Evolutionary conservation across 2,797 vertebrate species (phyloP), one percentile per base, ranked within the genome.

Genomic region (Synanceia verrucosa): DNA sequence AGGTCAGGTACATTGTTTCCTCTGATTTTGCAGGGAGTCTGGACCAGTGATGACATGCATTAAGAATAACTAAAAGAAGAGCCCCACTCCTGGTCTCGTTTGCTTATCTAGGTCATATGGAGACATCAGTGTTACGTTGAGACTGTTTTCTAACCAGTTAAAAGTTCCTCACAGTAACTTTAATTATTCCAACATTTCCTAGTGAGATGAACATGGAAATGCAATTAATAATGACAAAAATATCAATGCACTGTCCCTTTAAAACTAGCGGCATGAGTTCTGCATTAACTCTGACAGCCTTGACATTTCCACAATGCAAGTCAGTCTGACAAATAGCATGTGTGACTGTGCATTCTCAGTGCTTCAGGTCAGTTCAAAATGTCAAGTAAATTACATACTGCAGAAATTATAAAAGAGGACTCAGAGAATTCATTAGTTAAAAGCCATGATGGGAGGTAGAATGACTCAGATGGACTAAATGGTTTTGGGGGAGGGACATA

Each of bases 371-470:
- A 50, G 66, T 68, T 74, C 33, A 70, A 60, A 83, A 84, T 59
- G 73, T 83, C 71, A 77, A 69, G 53, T 63, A 52, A 65, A 80
- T 76, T 75, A 62, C 21, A 77, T 73, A 71, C 36, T 41, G 23
- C 66, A 43, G 33, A 57, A 19, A 62, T 77, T 18, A 81, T 47
- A 77, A 73, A 81, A 65, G 21, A 14, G 1, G 14, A 61, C 55
- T 73, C 37, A 9, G 37, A 48, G 44, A 71, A 66, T 79, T 48
- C 44, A 81, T 83, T 78, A 73, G 58, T 46, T 53, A 36, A 79
- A 81, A 78, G 62, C 41, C 43, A 34, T 51, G 63, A 55, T 64
- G 36, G 57, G 34, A 63, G 44, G 19, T 47, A 10, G 44, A 60
- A 23, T 41, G 74, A 53, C 16, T 63, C 39, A 33, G 31, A 28